A percentile compares a stretch with the other conserved stretches of the same genome.
Conservation (phyloP, 1,140 invertebrate species). For the Pseudomyrmex dendroicus region DNA sequence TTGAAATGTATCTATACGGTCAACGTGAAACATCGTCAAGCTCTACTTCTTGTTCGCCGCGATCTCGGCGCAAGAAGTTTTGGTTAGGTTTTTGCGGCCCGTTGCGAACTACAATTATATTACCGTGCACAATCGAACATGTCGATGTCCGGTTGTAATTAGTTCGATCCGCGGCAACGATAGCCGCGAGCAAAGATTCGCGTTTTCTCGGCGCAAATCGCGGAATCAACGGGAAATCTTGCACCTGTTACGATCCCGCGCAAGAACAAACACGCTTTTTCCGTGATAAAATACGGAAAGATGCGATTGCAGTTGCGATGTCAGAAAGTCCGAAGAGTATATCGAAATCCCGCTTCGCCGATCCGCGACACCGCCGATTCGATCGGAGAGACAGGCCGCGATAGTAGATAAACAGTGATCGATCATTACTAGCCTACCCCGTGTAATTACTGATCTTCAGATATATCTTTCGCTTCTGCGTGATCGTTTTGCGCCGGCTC, state of each 20-base stretch:
- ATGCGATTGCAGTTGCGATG: slow-evolving; percentile 20
- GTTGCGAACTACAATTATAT: neutral
- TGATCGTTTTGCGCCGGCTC: slow-evolving; percentile 26
- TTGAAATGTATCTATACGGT: neutral
- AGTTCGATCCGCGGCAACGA: slow-evolving; percentile 10
- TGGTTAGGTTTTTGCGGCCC: neutral
- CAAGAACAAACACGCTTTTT: slow-evolving; percentile 62
- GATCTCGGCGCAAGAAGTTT: neutral
- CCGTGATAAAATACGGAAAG: slow-evolving; percentile 52
- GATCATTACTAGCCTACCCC: slow-evolving; percentile 58
- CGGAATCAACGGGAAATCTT: slow-evolving; percentile 41
- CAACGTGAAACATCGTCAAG: slow-evolving; percentile 16
- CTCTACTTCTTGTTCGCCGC: slow-evolving; percentile 28
- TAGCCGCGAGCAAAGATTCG: slow-evolving; percentile 24
- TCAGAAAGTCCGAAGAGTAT: neutral
- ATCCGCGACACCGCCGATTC: slow-evolving; percentile 49
- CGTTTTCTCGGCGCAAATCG: slow-evolving; percentile 18
- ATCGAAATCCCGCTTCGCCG: slow-evolving; percentile 34
- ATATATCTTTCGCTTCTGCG: slow-evolving; percentile 52
- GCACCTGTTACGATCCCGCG: slow-evolving; percentile 55
- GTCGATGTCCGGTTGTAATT: slow-evolving; percentile 31
- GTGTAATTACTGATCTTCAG: slow-evolving; percentile 71
- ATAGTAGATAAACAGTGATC: slow-evolving; percentile 67
- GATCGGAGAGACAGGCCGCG: slow-evolving; percentile 37
- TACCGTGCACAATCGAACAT: neutral